Evolutionary conservation across 2,797 vertebrate species (phyloP), one percentile per base, ranked within the genome.

Genomic region (Pelochelys cantorii): DNA sequence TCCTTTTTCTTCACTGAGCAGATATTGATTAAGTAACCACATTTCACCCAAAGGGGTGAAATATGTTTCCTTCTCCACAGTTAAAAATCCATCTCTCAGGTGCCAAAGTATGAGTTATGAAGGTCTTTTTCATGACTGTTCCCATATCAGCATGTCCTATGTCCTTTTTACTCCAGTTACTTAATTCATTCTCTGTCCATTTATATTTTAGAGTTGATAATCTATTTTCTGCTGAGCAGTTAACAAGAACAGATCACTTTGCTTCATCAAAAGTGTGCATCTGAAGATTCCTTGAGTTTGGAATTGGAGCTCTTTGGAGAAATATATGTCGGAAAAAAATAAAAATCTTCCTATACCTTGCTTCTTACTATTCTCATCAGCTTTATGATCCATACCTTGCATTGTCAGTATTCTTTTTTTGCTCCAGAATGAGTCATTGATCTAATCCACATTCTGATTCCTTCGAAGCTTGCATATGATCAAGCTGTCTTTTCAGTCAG

Each of bases 41-140:
- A 84, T 85, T 85, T 91, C 23, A 85, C 56, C 79, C 54, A 42
- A 74, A 77, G 18, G 7, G 7, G 2, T 7, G 22, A 85, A 17
- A 65, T 62, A 53, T 0, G 1, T 87, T 88, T 93, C 48, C 56
- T 90, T 93, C 68, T 84, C 31, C 81, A 9, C 1, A 52, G 3
- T 77, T 93, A 92, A 92, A 87, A 93, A 84, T 83, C 88, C 31
- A 90, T 74, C 87, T 12, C 34, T 74, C 78, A 68, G 22, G n/a
- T 4, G 1, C 65, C 52, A 82, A 94, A 74, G 6, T 15, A 85
- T 80, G 31, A 92, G 3, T 87, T 83, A 81, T 1, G 48, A 87
- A 92, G 15, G 18, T 74, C 71, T 88, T 92, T 53, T 34, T 71
- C 31, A 29, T 90, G 86, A 62, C 31, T 23, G 12, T 65, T 91